Evolutionary conservation across 2,797 vertebrate species (phyloP), one percentile per base, ranked within the genome.

Genomic region (Betta splendens): DNA sequence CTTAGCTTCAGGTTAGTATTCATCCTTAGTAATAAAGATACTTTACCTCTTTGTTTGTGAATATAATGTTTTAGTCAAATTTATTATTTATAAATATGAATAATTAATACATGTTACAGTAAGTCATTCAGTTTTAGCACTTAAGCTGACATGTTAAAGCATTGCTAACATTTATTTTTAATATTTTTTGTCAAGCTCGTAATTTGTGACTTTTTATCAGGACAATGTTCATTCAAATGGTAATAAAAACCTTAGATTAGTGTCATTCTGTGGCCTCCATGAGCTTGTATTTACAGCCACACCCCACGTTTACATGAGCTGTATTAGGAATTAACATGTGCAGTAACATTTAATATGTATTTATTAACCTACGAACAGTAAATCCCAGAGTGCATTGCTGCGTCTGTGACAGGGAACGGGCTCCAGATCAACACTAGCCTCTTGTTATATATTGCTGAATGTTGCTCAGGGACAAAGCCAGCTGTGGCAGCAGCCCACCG

Each of bases 401-500:
- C 49, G n/a, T n/a, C n/a, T 40, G 17, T 18, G 32, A 10, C 33
- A 21, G 38, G 0, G 21, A 39, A 48, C 32, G 31, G 36, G 18
- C 53, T 52, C 35, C 17, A 33, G 10, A 31, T 48, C 9, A 55
- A 15, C 11, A 61, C n/a, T 31, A 22, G 48, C 18, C 42, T 47
- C 20, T 2, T 22, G 44, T 26, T 52, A 25, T 15, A 12, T 31
- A 31, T 50, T 25, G 40, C 1, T 12, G 7, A 17, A 15, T 40
- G 37, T 31, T 45, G 26, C 49, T 37, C 23, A 0, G 64, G 44
- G 53, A 66, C 63, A 63, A 68, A 69, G 60, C 20, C 52, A 63
- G 73, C 38, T 64, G 72, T 56, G 74, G 64, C 64, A 80, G 60
- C 61, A 58, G 25, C 64, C 47, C 16, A 3, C 28, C 55, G 46